Conservation (phyloP, 1,140 invertebrate genomes). For the Apis laboriosa region DNA sequence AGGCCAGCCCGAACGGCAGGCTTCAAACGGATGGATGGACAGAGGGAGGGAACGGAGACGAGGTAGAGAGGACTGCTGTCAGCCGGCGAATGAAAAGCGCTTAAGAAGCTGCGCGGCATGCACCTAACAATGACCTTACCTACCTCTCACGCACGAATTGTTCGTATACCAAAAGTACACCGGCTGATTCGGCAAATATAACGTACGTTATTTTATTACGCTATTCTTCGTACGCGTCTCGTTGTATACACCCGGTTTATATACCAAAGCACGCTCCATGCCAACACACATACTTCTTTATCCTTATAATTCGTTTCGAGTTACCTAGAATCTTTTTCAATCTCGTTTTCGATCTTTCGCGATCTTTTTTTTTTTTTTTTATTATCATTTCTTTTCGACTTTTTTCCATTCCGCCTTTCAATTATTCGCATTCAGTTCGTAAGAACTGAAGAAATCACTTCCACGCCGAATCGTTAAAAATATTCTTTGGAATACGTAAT, state of each 20-base stretch:
- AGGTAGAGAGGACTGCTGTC: not conserved
- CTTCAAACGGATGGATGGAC: not conserved
- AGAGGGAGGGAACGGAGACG: not conserved
- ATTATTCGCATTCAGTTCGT: not conserved
- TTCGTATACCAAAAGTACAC: slow-evolving; percentile 26
- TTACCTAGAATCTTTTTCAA: slow-evolving; percentile 10
- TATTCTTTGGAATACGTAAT: not conserved
- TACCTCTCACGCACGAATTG: slow-evolving; percentile 45
- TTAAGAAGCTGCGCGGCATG: slow-evolving; percentile 9
- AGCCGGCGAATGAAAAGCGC: slow-evolving; percentile 34
- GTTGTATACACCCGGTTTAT: slow-evolving; percentile 13
- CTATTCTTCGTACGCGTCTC: slow-evolving; percentile 29
- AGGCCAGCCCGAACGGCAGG: not conserved
- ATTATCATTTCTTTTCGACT: not conserved
- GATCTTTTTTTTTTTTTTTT: not conserved
- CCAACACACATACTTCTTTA: not conserved
- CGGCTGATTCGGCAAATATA: slow-evolving; percentile 31
- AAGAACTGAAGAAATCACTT: not conserved
- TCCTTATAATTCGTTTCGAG: slow-evolving; percentile 21
- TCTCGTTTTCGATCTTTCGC: not conserved
- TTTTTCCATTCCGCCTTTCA: not conserved
- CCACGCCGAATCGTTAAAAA: not conserved
- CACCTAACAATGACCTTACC: slow-evolving; percentile 28
- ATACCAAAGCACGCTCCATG: not conserved
- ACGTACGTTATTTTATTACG: slow-evolving; percentile 15